phyloP scores from a whole-genome alignment of 2,113 vertebrate genomes.

The Hydrolagus affinis region DNA sequence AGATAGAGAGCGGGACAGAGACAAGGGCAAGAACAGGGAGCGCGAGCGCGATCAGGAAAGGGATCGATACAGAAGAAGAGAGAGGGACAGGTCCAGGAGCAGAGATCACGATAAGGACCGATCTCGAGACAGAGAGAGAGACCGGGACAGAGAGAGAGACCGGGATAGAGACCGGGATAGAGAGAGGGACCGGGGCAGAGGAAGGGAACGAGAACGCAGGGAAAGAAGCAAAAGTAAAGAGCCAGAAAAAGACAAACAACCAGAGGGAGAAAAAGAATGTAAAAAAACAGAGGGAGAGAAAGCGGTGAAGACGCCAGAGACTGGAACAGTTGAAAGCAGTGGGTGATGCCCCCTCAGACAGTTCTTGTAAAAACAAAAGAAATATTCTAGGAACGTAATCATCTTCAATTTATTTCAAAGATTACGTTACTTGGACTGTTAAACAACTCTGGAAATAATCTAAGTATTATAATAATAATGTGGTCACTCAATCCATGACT shows the following conservation, averaged over 20 bases:
- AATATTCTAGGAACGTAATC: neutral
- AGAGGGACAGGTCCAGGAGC: slow-evolving; percentile 48
- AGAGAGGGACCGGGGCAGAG: slow-evolving; percentile 60
- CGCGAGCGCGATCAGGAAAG: slow-evolving; percentile 49
- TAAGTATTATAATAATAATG: no score
- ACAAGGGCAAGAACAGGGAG: slow-evolving; percentile 42
- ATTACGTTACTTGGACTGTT: no score
- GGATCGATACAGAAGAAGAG: slow-evolving; percentile 56
- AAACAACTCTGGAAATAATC: no score
- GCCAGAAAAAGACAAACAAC: slow-evolving; percentile 36
- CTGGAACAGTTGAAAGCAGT: neutral
- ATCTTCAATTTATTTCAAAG: no score
- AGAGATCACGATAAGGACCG: slow-evolving; percentile 49
- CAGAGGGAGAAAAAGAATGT: neutral
- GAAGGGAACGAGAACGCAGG: slow-evolving; percentile 54
- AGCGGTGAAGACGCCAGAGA: neutral
- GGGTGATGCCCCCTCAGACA: neutral
- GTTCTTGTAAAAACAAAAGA: neutral
- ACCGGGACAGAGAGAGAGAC: slow-evolving; percentile 54
- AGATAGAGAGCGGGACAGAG: slow-evolving; percentile 23
- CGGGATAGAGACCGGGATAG: slow-evolving; percentile 56
- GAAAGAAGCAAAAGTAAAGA: slow-evolving; percentile 49
- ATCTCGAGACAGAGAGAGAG: slow-evolving; percentile 48
- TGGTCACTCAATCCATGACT: no score
- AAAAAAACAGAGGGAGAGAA: neutral